Evolutionary conservation across 2,797 vertebrate species (phyloP).

Genomic region (Xenopus petersii): DNA sequence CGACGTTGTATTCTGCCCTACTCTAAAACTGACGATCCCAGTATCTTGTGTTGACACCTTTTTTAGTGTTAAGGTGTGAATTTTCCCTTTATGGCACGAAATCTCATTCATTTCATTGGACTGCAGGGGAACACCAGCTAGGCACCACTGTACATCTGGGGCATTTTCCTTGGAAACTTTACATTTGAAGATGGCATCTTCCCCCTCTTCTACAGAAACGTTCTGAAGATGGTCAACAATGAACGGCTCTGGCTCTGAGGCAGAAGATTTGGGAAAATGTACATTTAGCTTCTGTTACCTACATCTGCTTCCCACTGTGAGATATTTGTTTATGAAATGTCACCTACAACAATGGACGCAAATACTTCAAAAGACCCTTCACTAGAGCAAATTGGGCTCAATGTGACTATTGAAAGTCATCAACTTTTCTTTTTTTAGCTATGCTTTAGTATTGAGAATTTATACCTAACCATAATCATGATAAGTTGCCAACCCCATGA

Average conservation of each 20-base stretch:
- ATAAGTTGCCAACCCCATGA: too few species aligned
- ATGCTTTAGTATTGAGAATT: too few species aligned
- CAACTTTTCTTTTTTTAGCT: too few species aligned
- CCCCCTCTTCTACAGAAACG: slow-evolving; percentile 57
- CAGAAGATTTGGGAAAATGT: slow-evolving; percentile 11
- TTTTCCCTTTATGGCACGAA: slow-evolving; percentile 52
- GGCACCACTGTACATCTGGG: slow-evolving; percentile 64
- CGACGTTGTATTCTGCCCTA: slow-evolving; percentile 59
- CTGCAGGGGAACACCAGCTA: slow-evolving; percentile 70
- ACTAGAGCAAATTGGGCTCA: too few species aligned
- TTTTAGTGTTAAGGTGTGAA: slow-evolving; percentile 62
- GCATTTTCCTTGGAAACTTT: slow-evolving; percentile 59
- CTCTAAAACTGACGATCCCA: slow-evolving; percentile 63
- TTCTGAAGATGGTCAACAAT: slow-evolving; percentile 66
- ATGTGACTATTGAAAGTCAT: too few species aligned
- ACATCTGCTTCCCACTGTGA: neutral
- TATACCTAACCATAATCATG: too few species aligned
- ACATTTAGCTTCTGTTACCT: too few species aligned
- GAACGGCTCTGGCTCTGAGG: slow-evolving; percentile 57
- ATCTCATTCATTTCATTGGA: slow-evolving; percentile 76
- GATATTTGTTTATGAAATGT: too few species aligned
- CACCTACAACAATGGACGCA: too few species aligned
- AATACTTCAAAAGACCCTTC: too few species aligned
- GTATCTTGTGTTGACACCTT: slow-evolving; percentile 71
- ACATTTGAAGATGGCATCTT: slow-evolving; percentile 68